Percentiles rank a stretch among this genome's conserved stretches.
These are phyloP conservation scores for Terebella lapidaria DNA, from an alignment of 2,888 invertebrate species.

Conservation along the genomic window DNA sequence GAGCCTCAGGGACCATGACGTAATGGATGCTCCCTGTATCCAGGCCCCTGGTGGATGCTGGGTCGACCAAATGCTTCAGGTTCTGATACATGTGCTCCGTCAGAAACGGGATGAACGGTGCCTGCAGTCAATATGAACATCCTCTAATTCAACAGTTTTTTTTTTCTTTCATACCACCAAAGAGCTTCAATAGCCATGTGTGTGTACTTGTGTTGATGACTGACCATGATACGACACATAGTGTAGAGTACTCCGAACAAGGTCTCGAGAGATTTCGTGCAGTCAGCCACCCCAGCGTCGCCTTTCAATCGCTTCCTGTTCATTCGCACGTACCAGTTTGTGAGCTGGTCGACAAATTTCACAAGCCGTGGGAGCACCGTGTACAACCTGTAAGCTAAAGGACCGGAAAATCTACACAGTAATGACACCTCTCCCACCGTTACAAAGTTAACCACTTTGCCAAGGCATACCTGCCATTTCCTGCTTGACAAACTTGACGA, in stretches of 20 bases:
- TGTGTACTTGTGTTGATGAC: no score
- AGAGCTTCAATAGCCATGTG: no score
- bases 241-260: constrained; percentile 81
- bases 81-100: constrained; percentile 93
- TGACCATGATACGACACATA: constrained; percentile 80
- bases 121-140: constrained; percentile 55
- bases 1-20: constrained; percentile 76
- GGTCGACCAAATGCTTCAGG: constrained; percentile 64
- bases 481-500: constrained; percentile 77
- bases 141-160: background rate
- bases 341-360: constrained; percentile 94
- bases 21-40: constrained; percentile 76
- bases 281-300: constrained; percentile 76
- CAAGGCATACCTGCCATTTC: constrained; percentile 73
- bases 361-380: constrained; percentile 90
- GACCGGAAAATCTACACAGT: background rate
- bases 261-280: constrained; percentile 77
- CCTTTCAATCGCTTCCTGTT: constrained; percentile 87
- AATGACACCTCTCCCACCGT: background rate
- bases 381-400: constrained; percentile 78
- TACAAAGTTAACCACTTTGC: background rate
- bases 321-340: constrained; percentile 98
- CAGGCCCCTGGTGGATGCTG: constrained; percentile 33
- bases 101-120: constrained; percentile 95
- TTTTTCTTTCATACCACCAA: background rate